Evolutionary conservation across 2,113 vertebrate species (phyloP), one percentile per base, ranked within the genome.

Genomic region (Cyphomyrus discorhynchus): DNA sequence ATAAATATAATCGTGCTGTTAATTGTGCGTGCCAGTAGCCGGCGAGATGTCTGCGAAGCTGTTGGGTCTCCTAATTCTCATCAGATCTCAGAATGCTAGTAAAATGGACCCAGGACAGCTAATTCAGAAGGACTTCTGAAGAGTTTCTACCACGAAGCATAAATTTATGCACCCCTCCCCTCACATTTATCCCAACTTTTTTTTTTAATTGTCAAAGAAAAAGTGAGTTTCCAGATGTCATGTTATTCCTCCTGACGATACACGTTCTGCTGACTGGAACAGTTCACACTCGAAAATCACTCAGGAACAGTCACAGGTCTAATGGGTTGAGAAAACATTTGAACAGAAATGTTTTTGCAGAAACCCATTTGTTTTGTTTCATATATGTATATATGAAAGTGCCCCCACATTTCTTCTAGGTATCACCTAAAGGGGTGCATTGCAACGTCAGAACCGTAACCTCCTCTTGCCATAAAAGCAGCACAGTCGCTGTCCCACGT

Each of bases 1-100:
- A 92, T 94, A 93, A 93, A 90, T 90, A 92, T 52, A 88, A 88
- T 90, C 90, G 86, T 88, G 91, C 91, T 91, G 66, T 91, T 89
- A 91, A 90, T 91, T 31, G 58, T 88, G 90, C 89, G 88, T 70
- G 56, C 91, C 90, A 49, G 85, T 58, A 90, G 83, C 70, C 88
- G 89, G 45, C 90, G 93, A 94, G 93, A 92, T 83, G 46, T 91
- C 88, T 88, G 90, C 90, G 42, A 90, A 42, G 42, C 45, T 88
- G 46, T 92, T 90, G n/a, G 83, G 88, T 91, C 89, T 89, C 91
- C 85, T 85, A 90, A 91, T 92, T 91, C 92, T 89, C 90, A 46
- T 92, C 91, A 87, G 91, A 91, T 90, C 90, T 91, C 91, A 89
- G 21, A 82, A 89, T 92, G 77, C 90, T 90, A 91, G 92, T 90